Evolutionary conservation across 2,888 invertebrate genomes (phyloP), one percentile per base, ranked within the genome.

Genomic region (Hedychridium roseum): DNA sequence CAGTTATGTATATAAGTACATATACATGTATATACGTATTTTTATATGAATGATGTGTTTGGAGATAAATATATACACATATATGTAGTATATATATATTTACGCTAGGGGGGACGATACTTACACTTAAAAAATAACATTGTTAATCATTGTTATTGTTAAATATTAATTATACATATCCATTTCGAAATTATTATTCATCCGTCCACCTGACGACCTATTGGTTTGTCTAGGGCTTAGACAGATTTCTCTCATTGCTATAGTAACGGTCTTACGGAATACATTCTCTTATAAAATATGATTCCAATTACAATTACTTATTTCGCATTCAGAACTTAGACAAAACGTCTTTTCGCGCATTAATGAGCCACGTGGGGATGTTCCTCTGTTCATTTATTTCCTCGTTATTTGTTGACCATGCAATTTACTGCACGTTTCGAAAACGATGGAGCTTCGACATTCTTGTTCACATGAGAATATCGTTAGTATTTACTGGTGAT

Each of bases 221-320:
- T 56, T 64, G 55, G 56, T 48, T 48, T 42, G 31, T 54, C 39
- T 38, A 50, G 23, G 9, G 43, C 15, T 55, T 52, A 54, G 46
- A 60, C 50, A 45, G 45, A 60, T 35, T 40, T 53, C 44, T 48
- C 45, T 55, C 64, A 59, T 63, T 62, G 60, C 64, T 70, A 65
- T 67, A 67, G 60, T n/a, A n/a, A n/a, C 65, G 59, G 27, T 57
- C 47, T 60, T 66, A 66, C 46, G 63, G 64, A 67, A 64, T 70
- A 71, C 59, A 66, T 59, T 60, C 64, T 70, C 72, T 74, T 74
- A 74, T 74, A 74, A 75, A 75, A 75, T 74, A 74, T 74, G 58
- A 66, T 71, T 71, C 73, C 51, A 51, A n/a, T 73, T 73, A 71
- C 53, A 65, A 64, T 64, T 60, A 65, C 49, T 46, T 39, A 53